Base-by-base conservation (phyloP, 2,113 vertebrate species). In the Nycticorax nycticorax region DNA sequence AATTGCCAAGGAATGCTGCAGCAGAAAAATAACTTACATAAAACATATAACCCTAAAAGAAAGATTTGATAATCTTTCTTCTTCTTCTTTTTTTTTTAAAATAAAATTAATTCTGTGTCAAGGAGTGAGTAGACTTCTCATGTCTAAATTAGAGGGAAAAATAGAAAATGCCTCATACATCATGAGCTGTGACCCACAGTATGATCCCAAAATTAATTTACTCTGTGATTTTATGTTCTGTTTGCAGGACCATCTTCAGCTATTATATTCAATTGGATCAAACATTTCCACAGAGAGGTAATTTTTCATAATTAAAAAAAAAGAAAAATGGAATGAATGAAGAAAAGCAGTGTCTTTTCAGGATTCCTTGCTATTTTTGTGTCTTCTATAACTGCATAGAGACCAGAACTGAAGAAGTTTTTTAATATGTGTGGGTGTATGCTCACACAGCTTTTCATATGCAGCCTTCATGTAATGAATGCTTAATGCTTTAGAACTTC, bases 181-280 rank as follows among this genome's bases (percentile, higher is more conserved):
- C 63, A 35, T 88, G 11, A 69, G 30, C 77, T 80, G 72, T 97
- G 80, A 92, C 67, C 63, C 26, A 21, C 69, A 89, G 27, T 55
- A 81, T 68, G 85, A 53, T 77, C 83, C 52, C 63, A 16, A 96
- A 95, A 92, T 93, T 89, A 82, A 94, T 97, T 94, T 91, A 55
- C 37, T 96, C 27, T 86, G 10, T 97, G 43, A 84, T 95, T 92
- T 89, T 94, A 6, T 96, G 21, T 97, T 94, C 69, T 97, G 56
- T 97, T 98, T 95, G 84, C 97, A 99, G 99, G 99, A 99, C 93
- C 99, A 99, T 96, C 97, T 99, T 97, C 98, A 99, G 83, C 68
- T 99, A 35, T 96, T 99, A 62, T 99, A 99, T 97, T 98, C 97
- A 62, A 72, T 98, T 77, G 99, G 99, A 97, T 96, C 98, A 93